A percentile compares a stretch with the other conserved stretches of the same genome.
These are phyloP conservation scores for Epinephelus coioides DNA, from an alignment of 2,797 vertebrate genomes.

Conservation along the genomic window DNA sequence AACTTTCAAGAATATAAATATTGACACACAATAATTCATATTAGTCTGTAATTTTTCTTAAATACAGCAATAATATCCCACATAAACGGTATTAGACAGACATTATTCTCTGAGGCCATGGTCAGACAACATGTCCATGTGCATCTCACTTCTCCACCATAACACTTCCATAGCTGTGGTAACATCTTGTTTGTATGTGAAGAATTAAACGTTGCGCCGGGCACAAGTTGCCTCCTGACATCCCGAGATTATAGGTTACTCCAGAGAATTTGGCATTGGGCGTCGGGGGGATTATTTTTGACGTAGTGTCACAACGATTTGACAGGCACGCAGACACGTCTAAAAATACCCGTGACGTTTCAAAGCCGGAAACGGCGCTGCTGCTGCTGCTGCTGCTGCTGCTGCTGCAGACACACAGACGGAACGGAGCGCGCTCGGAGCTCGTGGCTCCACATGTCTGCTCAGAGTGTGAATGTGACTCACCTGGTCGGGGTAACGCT, in stretches of 20 bases:
- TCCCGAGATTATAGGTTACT: slow-evolving; percentile 70
- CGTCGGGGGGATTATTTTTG: slow-evolving; percentile 71
- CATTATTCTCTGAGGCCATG: not conserved
- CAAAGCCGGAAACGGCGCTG: slow-evolving; percentile 64
- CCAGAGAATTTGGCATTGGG: slow-evolving; percentile 66
- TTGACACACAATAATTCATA: not conserved
- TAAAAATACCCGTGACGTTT: slow-evolving; percentile 82
- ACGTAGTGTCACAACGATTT: slow-evolving; percentile 78
- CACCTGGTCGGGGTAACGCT: slow-evolving; percentile 56
- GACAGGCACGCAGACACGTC: slow-evolving; percentile 72
- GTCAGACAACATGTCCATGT: not conserved
- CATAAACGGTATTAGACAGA: not conserved
- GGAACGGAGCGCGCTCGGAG: slow-evolving; percentile 22
- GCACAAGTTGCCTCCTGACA: slow-evolving; percentile 53
- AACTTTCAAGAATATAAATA: not conserved
- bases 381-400: slow-evolving; percentile 2
- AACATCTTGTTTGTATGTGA: slow-evolving; percentile 22
- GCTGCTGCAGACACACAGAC: slow-evolving; percentile 1
- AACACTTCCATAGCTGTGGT: not conserved
- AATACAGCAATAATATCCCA: not conserved
- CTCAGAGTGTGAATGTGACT: slow-evolving; percentile 63
- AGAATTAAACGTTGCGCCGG: slow-evolving; percentile 14
- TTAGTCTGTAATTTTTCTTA: not conserved
- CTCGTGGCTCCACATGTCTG: slow-evolving; percentile 21
- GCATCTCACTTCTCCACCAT: not conserved